Percentiles rank a stretch among this genome's conserved stretches.
Evolutionary conservation across 2,113 vertebrate genomes (phyloP).

Genomic region (Nothobranchius furzeri): DNA sequence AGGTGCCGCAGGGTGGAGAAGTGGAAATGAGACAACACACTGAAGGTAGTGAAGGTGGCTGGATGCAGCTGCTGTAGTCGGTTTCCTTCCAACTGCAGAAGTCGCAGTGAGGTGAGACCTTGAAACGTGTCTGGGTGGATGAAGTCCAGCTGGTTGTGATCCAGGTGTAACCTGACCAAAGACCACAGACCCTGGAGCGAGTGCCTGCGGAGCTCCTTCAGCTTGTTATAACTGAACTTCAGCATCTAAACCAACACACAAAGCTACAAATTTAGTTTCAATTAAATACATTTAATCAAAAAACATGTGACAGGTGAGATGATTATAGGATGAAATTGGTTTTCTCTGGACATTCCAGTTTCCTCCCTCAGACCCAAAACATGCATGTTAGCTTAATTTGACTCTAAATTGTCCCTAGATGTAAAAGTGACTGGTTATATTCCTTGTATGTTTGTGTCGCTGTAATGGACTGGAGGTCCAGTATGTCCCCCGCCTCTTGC

Average conservation of each 20-base stretch:
- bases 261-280: no score
- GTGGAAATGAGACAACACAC: conserved; percentile 80
- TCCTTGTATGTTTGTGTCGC: no score
- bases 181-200: conserved; percentile 84
- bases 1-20: conserved; percentile 88
- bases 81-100: conserved; percentile 92
- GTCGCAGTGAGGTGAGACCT: conserved; percentile 84
- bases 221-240: conserved; percentile 94
- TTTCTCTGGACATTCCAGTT: no score
- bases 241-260: conserved; percentile 79
- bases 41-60: conserved; percentile 85
- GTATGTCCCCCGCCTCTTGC: no score
- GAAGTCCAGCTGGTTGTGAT: conserved; percentile 90
- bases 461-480: no score
- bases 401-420: no score
- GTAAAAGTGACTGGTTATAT: no score
- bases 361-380: no score
- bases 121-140: conserved; percentile 88
- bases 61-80: conserved; percentile 86
- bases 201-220: conserved; percentile 76
- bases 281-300: no score
- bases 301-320: no score
- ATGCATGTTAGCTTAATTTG: no score
- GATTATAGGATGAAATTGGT: no score
- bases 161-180: conserved; percentile 85